These are phyloP conservation scores for Torymus aiolomorphi DNA, from an alignment of 2,888 invertebrate genomes.

Conservation along the genomic window DNA sequence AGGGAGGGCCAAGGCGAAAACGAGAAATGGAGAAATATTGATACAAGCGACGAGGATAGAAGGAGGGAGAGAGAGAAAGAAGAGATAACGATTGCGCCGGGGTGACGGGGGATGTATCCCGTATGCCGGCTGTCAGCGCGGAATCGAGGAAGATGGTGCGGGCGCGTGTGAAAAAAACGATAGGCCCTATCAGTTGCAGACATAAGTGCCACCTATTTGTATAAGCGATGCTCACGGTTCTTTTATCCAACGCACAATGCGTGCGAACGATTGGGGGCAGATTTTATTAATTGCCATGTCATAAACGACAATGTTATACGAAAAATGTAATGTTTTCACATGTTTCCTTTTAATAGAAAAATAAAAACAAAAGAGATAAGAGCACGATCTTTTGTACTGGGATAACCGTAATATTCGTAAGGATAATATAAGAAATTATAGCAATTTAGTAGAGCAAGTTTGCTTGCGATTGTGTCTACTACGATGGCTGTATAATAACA, in stretches of 20 bases:
- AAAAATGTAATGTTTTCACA: too few relatives aligned
- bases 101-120: background rate
- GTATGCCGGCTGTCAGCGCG: background rate
- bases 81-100: conserved; percentile 25
- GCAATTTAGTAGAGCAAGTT: too few relatives aligned
- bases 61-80: background rate
- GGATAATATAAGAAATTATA: too few relatives aligned
- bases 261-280: background rate
- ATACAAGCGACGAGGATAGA: background rate
- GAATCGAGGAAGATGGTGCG: conserved; percentile 17
- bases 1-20: conserved; percentile 10
- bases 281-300: too few relatives aligned
- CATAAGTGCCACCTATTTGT: conserved; percentile 40
- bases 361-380: too few relatives aligned
- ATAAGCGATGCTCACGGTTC: conserved; percentile 6
- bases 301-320: too few relatives aligned
- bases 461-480: too few relatives aligned
- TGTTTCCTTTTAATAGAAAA: too few relatives aligned
- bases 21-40: conserved; percentile 33
- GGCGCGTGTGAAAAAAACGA: conserved; percentile 32
- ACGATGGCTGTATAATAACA: too few relatives aligned
- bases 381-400: background rate
- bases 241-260: background rate
- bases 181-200: conserved; percentile 37
- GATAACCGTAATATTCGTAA: too few relatives aligned